phyloP scores from a whole-genome alignment of 2,113 vertebrate species.

The Nesoenas mayeri region DNA sequence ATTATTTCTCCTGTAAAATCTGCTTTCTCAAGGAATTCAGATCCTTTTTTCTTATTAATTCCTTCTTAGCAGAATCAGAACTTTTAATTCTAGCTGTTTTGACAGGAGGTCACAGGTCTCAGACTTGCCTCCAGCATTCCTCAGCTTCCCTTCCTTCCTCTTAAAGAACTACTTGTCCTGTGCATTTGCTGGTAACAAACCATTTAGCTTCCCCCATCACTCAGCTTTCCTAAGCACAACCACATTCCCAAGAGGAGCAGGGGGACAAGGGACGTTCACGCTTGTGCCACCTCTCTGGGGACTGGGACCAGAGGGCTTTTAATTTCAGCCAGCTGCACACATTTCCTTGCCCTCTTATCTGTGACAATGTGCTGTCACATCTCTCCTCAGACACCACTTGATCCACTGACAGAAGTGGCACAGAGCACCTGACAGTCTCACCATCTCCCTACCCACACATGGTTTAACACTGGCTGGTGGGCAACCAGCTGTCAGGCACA shows the following conservation, averaged over 20 bases:
- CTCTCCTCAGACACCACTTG: background rate
- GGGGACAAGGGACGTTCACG: background rate
- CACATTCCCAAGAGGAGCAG: background rate
- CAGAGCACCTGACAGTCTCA: fast-evolving
- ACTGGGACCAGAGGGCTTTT: background rate
- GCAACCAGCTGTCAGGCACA: background rate
- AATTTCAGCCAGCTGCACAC: background rate
- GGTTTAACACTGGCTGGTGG: background rate
- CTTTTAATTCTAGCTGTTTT: background rate
- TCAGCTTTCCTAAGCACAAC: background rate
- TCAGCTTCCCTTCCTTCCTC: background rate
- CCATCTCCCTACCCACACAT: background rate
- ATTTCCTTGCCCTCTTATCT: background rate
- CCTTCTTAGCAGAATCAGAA: background rate
- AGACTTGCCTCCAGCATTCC: background rate
- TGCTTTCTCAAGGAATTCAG: background rate
- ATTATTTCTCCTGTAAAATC: background rate
- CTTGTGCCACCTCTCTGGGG: fast-evolving
- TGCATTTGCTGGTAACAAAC: background rate
- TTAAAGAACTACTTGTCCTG: background rate
- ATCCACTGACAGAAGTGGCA: background rate
- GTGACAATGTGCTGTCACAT: background rate
- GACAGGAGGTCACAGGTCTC: background rate
- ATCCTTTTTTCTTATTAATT: background rate
- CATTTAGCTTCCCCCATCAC: background rate